Evolutionary conservation across 2,113 vertebrate species (phyloP).

Genomic region (Brevimyrus niger): DNA sequence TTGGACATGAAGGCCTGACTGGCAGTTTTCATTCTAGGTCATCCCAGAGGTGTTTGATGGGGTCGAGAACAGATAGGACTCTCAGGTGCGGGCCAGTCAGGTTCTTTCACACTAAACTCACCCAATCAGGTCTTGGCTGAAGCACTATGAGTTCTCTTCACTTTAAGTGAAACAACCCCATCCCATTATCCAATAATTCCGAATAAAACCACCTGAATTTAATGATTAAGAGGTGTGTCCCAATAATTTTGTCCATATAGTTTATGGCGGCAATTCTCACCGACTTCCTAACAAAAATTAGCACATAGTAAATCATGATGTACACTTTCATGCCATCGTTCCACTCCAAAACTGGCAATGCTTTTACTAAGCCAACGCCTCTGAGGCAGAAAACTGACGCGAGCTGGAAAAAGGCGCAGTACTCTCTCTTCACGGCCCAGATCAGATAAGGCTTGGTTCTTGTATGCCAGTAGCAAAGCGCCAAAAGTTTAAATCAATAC

Average conservation of each 20-base stretch:
- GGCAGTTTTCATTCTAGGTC: background rate
- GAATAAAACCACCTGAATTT: background rate
- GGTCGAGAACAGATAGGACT: background rate
- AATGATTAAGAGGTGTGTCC: background rate
- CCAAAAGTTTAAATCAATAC: background rate
- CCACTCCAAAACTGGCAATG: background rate
- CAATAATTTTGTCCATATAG: background rate
- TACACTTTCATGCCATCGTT: background rate
- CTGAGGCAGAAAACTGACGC: background rate
- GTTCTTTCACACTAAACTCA: background rate
- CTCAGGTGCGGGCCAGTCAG: background rate
- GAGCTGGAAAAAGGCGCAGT: background rate
- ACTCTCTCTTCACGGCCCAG: background rate
- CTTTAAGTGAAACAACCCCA: background rate
- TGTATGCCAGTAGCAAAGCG: background rate
- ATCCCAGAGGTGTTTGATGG: background rate
- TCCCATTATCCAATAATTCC: background rate
- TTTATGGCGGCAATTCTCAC: background rate
- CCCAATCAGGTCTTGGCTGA: background rate
- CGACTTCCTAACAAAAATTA: background rate
- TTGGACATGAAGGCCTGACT: background rate
- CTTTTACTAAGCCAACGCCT: background rate
- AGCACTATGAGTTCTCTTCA: background rate
- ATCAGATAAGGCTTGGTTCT: background rate
- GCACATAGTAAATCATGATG: background rate